phyloP scores from a whole-genome alignment of 2,113 vertebrate genomes.

The Eulacestoma nigropectus region DNA sequence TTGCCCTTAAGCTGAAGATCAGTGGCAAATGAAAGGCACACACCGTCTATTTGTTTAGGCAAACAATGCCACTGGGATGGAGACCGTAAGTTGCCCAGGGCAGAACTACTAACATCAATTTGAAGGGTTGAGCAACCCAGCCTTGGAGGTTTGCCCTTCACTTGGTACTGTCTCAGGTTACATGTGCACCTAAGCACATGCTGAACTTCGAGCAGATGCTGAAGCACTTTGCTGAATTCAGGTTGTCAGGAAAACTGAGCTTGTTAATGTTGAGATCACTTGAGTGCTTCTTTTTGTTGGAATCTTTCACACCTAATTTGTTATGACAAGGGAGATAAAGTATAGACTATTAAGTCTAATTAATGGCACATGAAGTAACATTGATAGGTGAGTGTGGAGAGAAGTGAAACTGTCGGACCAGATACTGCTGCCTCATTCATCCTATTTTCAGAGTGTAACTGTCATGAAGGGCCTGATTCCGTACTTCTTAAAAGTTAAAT shows the following conservation, averaged over 20 bases:
- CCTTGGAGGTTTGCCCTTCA: not conserved
- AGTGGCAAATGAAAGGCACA: not conserved
- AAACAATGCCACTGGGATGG: not conserved
- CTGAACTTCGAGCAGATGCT: not conserved
- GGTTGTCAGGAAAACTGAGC: not conserved
- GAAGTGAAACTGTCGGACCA: not conserved
- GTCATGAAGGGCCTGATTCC: not conserved
- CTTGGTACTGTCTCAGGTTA: not conserved
- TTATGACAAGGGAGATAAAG: conserved; percentile 39
- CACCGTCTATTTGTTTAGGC: not conserved
- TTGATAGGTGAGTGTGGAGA: not conserved
- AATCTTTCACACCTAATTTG: conserved; percentile 15
- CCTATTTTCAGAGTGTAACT: not conserved
- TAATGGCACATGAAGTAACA: not conserved
- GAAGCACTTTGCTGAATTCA: not conserved
- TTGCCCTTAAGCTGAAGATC: not conserved
- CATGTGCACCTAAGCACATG: not conserved
- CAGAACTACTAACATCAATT: not conserved
- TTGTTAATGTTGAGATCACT: not conserved
- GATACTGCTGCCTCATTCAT: not conserved
- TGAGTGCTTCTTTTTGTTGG: not conserved
- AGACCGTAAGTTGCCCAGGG: not conserved
- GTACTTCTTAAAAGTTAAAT: not conserved
- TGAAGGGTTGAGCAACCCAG: not conserved
- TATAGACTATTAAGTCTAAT: conserved; percentile 34